These are phyloP conservation scores for Triplophysa siluroides DNA, from an alignment of 2,113 vertebrate species.

Conservation along the genomic window DNA sequence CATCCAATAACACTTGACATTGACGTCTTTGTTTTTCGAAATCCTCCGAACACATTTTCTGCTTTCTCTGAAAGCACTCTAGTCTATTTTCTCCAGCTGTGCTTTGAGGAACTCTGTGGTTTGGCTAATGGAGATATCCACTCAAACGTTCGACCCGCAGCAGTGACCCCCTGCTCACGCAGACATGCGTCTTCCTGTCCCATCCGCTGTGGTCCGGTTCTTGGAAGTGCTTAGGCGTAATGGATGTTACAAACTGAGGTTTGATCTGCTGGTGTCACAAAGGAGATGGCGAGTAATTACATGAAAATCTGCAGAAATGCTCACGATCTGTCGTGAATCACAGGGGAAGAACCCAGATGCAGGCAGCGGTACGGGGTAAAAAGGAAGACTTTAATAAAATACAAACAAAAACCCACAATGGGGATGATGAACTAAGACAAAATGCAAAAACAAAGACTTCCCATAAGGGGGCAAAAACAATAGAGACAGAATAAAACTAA, in stretches of 20 bases:
- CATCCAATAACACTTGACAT: constrained; percentile 39
- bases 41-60: neutral
- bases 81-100: constrained; percentile 10
- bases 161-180: constrained; percentile 44
- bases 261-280: constrained; percentile 14
- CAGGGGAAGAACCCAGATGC: no score
- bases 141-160: constrained; percentile 38
- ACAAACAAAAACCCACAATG: no score
- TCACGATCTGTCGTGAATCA: no score
- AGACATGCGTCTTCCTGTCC: constrained; percentile 14
- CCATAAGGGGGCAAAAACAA: no score
- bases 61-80: neutral
- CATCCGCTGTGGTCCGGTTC: constrained; percentile 13
- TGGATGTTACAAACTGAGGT: constrained; percentile 5
- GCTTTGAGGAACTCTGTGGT: constrained; percentile 28
- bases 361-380: no score
- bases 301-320: constrained; percentile 27
- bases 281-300: constrained; percentile 26
- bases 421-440: no score
- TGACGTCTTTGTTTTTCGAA: neutral
- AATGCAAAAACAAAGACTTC: no score
- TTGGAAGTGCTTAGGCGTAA: constrained; percentile 37
- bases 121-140: constrained; percentile 18
- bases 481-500: no score
- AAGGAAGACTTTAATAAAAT: no score